Base-by-base conservation (phyloP, 23 tunicate genomes). In the Styela clava region DNA sequence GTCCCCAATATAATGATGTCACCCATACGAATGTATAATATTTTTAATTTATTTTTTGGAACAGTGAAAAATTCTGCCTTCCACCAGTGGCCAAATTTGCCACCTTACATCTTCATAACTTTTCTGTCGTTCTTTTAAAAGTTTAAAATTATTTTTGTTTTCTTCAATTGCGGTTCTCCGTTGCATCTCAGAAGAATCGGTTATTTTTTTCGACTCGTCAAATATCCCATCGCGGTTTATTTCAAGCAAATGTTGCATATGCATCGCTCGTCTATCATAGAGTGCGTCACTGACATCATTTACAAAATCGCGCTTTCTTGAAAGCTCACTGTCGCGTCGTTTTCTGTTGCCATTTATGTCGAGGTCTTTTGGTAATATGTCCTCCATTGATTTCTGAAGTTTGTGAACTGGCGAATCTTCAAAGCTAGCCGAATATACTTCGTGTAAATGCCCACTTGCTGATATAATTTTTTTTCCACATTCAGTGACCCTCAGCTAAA, bases 11-110 rank as follows among this genome's bases (percentile, higher is more conserved):
- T n/a, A n/a, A n/a, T n/a, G n/a, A n/a, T n/a, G n/a, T n/a, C n/a
- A n/a, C n/a, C n/a, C n/a, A n/a, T n/a, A n/a, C n/a, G n/a, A n/a
- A n/a, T n/a, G n/a, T n/a, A n/a, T n/a, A n/a, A n/a, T n/a, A n/a
- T n/a, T n/a, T n/a, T n/a, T 67, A 67, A 18, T 25, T 67, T 25
- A 67, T 67, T 64, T 67, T 67, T 25, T 67, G 19, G 71, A 24
- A 76, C 94, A 88, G 34, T 79, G 85, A 78, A 83, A 83, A 52
- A 88, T 83, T 51, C 94, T 61, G 1, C 81, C 88, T 68, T 88
- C 94, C 3, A 88, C 26, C 1, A 88, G 64, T 5, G 94, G 88
- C 28, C 33, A 62, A 21, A 79, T 67, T 64, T 88, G 94, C 94
- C 94, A 88, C 44, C 63, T 63, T 21, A 88, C 23, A 20, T 88